Base-by-base conservation (phyloP, 2,888 invertebrate species). In the Tillus elongatus region DNA sequence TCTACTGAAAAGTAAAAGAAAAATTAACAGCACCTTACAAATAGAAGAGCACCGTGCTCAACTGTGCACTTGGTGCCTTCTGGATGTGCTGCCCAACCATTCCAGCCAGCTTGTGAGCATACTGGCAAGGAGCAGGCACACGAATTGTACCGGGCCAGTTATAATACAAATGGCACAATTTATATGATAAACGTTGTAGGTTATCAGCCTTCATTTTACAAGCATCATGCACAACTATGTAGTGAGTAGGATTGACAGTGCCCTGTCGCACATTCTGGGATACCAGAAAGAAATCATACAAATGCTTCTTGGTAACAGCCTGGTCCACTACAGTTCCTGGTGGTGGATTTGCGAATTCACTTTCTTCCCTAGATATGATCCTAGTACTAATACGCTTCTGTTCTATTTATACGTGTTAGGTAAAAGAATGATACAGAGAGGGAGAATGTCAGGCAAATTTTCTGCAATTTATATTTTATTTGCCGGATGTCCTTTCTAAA, bases 61-160 rank as follows among this genome's bases (percentile, higher is more conserved):
- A 57, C 0, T 54, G 54, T 0, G 70, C 68, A 0, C 73, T 63
- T 0, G 81, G 84, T 13, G 74, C 66, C 35, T 75, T 72, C 42
- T 81, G 77, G 9, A 93, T 68, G 51, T 74, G 81, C 60, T 89
- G 82, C 0, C 95, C 95, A 0, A 92, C 79, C 15, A 95, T 67
- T 47, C 75, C 82, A 0, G 92, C 92, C 45, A 93, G 65, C 60
- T 93, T 93, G 62, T 96, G 95, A 0, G 95, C 93, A 61, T 95
- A 96, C 61, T 74, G 81, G 55, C 86, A 87, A 0, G 87, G 86
- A 0, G 95, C 95, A 0, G 96, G 95, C 15, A 93, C 88, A 26
- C 91, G 68, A 1, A 96, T 81, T 0, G 92, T 90, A 2, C 95
- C 95, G 0, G 91, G 81, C 93, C 93, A 96, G 68, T 96, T 96